Percentiles rank a stretch among this genome's conserved stretches.
These are phyloP conservation scores for roundworm (Caenorhabditis elegans) DNA, from an alignment of 1,140 invertebrate genomes.

Conservation along the genomic window DNA sequence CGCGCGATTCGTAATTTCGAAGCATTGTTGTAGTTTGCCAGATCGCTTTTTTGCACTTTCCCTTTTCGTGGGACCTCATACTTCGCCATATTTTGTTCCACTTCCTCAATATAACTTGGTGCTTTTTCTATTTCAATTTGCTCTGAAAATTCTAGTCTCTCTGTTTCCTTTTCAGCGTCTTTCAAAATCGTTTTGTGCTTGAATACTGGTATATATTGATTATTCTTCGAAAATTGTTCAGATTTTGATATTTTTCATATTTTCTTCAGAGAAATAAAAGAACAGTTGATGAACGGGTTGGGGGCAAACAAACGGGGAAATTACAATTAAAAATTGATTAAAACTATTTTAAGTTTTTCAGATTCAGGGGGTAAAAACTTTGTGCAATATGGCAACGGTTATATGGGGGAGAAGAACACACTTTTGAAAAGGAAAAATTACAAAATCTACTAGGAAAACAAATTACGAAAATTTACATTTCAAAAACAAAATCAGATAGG, in stretches of 20 bases:
- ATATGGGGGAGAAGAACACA: neutral
- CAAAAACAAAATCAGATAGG: neutral
- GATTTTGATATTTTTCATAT: neutral
- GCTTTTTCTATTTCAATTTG: neutral
- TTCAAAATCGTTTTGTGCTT: neutral
- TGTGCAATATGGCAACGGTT: slow-evolving; percentile 13
- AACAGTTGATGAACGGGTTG: neutral
- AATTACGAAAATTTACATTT: no score
- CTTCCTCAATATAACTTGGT: no score
- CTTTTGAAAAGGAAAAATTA: neutral
- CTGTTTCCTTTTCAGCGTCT: neutral
- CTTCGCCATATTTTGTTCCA: neutral
- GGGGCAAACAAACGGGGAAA: neutral
- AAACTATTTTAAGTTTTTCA: no score
- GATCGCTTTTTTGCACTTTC: neutral
- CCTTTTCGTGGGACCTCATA: neutral
- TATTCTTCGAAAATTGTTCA: neutral
- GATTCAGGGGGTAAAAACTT: no score
- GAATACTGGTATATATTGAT: neutral
- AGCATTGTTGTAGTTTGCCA: no score
- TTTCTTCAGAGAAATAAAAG: neutral
- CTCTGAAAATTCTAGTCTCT: neutral
- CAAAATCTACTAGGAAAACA: neutral
- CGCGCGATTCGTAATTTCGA: no score
- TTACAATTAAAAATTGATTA: neutral